Conservation (phyloP, 1,140 invertebrate species). For the Brachionus asplanchnoidis region DNA sequence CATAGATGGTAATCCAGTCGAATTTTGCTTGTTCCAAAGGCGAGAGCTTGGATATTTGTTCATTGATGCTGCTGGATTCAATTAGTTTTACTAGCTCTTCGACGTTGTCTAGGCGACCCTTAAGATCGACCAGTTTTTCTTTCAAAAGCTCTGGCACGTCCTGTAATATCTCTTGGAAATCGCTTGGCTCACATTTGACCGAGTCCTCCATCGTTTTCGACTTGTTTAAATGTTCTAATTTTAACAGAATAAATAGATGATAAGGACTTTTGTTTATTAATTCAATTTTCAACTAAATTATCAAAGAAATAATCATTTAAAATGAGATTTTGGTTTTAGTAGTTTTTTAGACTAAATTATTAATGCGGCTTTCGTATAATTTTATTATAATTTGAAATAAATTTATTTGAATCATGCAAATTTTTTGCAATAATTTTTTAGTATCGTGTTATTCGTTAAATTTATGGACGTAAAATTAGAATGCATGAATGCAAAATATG, state of each 20-base stretch:
- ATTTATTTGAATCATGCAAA: background rate
- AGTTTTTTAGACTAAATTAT: slow-evolving; percentile 16
- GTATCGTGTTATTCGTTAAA: background rate
- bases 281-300: slow-evolving; percentile 16
- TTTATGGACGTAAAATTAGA: background rate
- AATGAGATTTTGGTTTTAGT: slow-evolving; percentile 7
- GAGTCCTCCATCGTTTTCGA: background rate
- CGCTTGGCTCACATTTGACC: background rate
- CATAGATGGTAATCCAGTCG: slow-evolving; percentile 26
- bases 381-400: slow-evolving; percentile 35
- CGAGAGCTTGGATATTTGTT: background rate
- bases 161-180: background rate
- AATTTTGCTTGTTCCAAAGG: slow-evolving; percentile 32
- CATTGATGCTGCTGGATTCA: background rate
- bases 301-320: slow-evolving; percentile 26
- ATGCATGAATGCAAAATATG: background rate
- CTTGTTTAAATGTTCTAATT: background rate
- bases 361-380: background rate
- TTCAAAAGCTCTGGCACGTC: background rate
- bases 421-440: slow-evolving; percentile 7
- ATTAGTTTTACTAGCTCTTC: background rate
- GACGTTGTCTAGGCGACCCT: background rate
- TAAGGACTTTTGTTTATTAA: slow-evolving; percentile 16
- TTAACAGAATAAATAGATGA: background rate
- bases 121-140: slow-evolving; percentile 3